These are phyloP conservation scores for Acipenser oxyrinchus DNA, from an alignment of 2,797 vertebrate species.

Conservation along the genomic window DNA sequence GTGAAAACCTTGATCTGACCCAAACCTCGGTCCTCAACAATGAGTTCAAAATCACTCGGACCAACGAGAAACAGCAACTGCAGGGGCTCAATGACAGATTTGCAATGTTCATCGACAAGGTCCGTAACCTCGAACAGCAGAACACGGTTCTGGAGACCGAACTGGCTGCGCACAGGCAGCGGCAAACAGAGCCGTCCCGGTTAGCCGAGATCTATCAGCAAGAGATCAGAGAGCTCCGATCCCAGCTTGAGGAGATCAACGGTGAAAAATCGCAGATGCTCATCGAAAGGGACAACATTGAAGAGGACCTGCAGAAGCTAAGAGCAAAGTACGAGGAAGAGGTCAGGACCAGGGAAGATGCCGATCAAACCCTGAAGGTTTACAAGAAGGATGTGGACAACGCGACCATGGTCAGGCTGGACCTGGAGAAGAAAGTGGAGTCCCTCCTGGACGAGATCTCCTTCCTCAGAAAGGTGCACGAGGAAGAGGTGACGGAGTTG, in stretches of 20 bases:
- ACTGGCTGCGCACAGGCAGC: constrained; percentile 70
- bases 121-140: constrained; percentile 85
- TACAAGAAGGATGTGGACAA: constrained; percentile 83
- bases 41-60: constrained; percentile 80
- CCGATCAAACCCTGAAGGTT: constrained; percentile 74
- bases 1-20: constrained; percentile 70
- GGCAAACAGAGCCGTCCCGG: constrained; percentile 74
- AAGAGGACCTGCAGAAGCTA: constrained; percentile 73
- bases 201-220: constrained; percentile 80
- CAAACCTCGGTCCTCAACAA: constrained; percentile 71
- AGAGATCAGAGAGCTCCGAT: constrained; percentile 81
- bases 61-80: constrained; percentile 89
- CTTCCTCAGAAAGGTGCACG: constrained; percentile 80
- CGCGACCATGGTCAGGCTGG: constrained; percentile 77
- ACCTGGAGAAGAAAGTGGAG: constrained; percentile 86
- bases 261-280: constrained; percentile 75
- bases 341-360: constrained; percentile 71
- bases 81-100: constrained; percentile 92
- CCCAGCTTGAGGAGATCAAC: constrained; percentile 76
- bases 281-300: constrained; percentile 72
- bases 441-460: constrained; percentile 83
- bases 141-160: constrained; percentile 83
- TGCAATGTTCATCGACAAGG: constrained; percentile 87
- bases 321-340: constrained; percentile 78
- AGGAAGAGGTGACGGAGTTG: constrained; percentile 81